These are phyloP conservation scores for Agrochola circellaris DNA, from an alignment of 2,888 invertebrate species.

Conservation along the genomic window DNA sequence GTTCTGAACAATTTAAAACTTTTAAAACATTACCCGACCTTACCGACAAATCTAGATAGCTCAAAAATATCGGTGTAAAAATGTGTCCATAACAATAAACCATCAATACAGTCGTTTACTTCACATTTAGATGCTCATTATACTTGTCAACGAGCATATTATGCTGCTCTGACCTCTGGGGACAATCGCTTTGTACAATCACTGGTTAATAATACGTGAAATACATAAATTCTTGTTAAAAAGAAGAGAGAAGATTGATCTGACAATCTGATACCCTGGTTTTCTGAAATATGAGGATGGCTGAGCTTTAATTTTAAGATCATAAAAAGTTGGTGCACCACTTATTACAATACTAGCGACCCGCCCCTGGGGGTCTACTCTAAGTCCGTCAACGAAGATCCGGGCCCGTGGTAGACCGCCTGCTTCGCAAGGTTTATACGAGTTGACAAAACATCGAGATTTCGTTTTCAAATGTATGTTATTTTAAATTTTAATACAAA, in stretches of 20 bases:
- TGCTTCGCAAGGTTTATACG: too few species aligned
- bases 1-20: not conserved
- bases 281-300: not conserved
- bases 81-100: conserved; percentile 43
- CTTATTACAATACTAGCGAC: not conserved
- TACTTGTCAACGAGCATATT: conserved; percentile 52
- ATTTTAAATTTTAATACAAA: too few species aligned
- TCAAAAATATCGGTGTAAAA: conserved; percentile 49
- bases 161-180: conserved; percentile 54
- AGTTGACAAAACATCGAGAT: too few species aligned
- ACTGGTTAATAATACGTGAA: conserved; percentile 29
- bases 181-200: conserved; percentile 53
- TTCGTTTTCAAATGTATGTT: too few species aligned
- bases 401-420: too few species aligned
- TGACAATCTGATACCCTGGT: not conserved
- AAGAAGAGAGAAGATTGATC: conserved; percentile 29
- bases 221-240: conserved; percentile 63
- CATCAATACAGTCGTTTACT: conserved; percentile 27
- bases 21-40: conserved; percentile 9
- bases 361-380: too few species aligned
- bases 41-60: conserved; percentile 56
- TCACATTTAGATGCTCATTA: conserved; percentile 60
- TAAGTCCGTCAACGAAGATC: too few species aligned
- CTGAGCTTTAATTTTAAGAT: not conserved
- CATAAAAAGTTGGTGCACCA: not conserved